These are phyloP conservation scores for Dermolepida albohirtum DNA, from an alignment of 2,888 invertebrate species.

Conservation along the genomic window DNA sequence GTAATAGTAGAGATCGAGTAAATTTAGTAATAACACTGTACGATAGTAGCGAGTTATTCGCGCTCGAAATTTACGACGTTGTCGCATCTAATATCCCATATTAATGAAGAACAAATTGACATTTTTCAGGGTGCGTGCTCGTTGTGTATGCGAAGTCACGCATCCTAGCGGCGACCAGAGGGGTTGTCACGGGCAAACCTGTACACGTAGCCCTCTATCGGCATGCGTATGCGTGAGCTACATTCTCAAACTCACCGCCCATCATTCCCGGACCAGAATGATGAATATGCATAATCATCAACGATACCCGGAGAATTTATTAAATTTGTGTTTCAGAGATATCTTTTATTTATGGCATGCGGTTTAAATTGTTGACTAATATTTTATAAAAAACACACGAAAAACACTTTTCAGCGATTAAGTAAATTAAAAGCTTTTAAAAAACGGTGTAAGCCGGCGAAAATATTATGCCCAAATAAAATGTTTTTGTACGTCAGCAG, in stretches of 20 bases:
- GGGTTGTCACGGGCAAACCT: slow-evolving; percentile 53
- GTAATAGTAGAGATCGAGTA: neutral
- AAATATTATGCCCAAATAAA: slow-evolving; percentile 15
- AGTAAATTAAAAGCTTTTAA: slow-evolving; percentile 15
- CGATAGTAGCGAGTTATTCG: slow-evolving; percentile 14
- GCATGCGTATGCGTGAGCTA: slow-evolving; percentile 55
- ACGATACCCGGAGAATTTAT: slow-evolving; percentile 40
- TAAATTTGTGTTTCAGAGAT: slow-evolving; percentile 40
- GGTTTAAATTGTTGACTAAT: slow-evolving; percentile 36
- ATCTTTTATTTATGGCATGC: slow-evolving; percentile 34
- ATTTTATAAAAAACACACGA: slow-evolving; percentile 28
- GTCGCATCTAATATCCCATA: slow-evolving; percentile 63
- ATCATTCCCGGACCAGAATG: slow-evolving; percentile 47
- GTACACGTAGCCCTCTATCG: slow-evolving; percentile 51
- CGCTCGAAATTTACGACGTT: slow-evolving; percentile 59
- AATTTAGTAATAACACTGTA: slow-evolving; percentile 20
- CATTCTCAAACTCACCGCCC: slow-evolving; percentile 56
- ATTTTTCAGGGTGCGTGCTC: slow-evolving; percentile 66
- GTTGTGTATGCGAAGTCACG: slow-evolving; percentile 66
- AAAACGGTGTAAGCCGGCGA: slow-evolving; percentile 8
- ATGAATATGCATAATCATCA: slow-evolving; percentile 51
- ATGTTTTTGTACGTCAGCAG: neutral
- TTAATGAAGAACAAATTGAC: slow-evolving; percentile 67
- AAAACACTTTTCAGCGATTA: slow-evolving; percentile 29
- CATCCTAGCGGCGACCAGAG: slow-evolving; percentile 48